A percentile compares a stretch with the other conserved stretches of the same genome.
Evolutionary conservation across 2,113 vertebrate species (phyloP).

Genomic region (Tachysurus vachellii): DNA sequence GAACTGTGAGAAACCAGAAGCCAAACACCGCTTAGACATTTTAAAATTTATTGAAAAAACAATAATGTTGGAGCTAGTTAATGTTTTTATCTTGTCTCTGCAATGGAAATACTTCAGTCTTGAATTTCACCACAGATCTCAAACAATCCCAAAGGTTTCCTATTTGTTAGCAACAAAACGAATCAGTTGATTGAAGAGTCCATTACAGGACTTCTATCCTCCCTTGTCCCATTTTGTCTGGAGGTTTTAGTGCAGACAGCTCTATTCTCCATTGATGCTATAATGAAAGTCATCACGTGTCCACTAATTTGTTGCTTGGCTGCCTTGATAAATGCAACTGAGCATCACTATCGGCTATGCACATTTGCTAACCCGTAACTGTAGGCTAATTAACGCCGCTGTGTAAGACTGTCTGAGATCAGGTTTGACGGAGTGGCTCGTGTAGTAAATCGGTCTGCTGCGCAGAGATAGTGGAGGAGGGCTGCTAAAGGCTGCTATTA

Average conservation of each 20-base stretch:
- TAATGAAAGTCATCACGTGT: slow-evolving; percentile 51
- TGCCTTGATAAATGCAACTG: slow-evolving; percentile 48
- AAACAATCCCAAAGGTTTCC: background rate
- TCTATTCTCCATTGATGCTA: slow-evolving; percentile 13
- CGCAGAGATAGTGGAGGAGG: slow-evolving; percentile 46
- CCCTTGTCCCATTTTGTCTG: background rate
- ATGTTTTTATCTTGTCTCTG: background rate
- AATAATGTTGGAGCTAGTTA: background rate
- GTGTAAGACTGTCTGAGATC: slow-evolving; percentile 44
- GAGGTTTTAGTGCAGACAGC: background rate
- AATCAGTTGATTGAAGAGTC: background rate
- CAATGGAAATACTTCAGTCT: background rate
- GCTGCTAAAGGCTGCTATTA: slow-evolving; percentile 25
- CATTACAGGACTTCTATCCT: slow-evolving; percentile 5
- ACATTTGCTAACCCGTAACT: slow-evolving; percentile 53
- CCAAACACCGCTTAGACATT: background rate
- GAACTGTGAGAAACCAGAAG: background rate
- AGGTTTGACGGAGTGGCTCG: slow-evolving; percentile 38
- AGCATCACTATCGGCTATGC: slow-evolving; percentile 48
- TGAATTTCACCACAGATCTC: background rate
- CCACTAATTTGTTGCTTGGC: slow-evolving; percentile 50
- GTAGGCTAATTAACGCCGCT: slow-evolving; percentile 51
- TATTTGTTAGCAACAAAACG: background rate
- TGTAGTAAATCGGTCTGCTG: slow-evolving; percentile 49
- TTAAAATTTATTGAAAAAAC: background rate